Evolutionary conservation across 1,140 invertebrate species (phyloP).

Genomic region (Zophobas morio): DNA sequence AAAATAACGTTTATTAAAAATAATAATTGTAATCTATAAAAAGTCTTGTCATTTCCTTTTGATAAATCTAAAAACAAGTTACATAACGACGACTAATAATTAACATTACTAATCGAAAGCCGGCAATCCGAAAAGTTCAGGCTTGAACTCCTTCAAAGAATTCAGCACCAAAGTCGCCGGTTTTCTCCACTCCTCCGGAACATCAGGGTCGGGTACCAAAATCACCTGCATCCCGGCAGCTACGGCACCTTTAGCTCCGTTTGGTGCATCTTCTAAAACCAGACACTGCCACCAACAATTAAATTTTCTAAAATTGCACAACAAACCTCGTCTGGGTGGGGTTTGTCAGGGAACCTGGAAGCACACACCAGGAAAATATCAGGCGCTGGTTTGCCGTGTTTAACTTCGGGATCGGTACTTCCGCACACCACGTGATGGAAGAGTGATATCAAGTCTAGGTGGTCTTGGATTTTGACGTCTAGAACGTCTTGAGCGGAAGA

Average conservation of each 20-base stretch:
- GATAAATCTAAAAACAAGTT: no score
- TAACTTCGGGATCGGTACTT: constrained; percentile 90
- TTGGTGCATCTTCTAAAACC: constrained; percentile 91
- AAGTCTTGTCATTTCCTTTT: no score
- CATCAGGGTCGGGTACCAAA: constrained; percentile 81
- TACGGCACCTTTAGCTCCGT: constrained; percentile 82
- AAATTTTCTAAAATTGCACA: not conserved
- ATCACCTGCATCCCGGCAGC: constrained; percentile 88
- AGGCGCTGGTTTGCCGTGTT: constrained; percentile 92
- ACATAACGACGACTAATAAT: no score
- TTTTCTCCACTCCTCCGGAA: constrained; percentile 72
- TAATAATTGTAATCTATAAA: no score
- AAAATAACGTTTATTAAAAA: no score
- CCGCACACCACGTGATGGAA: constrained; percentile 90
- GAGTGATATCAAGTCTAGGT: constrained; percentile 80
- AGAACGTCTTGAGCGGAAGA: constrained; percentile 87
- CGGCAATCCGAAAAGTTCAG: constrained; percentile 83
- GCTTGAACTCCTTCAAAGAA: constrained; percentile 82
- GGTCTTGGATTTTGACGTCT: constrained; percentile 82
- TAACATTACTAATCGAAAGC: not conserved
- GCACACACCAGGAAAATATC: constrained; percentile 94
- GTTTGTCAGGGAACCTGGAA: constrained; percentile 82
- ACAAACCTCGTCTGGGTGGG: constrained; percentile 76
- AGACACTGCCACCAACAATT: constrained; percentile 73
- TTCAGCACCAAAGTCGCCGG: constrained; percentile 80